Base-by-base conservation (phyloP, 2,113 vertebrate species). In the Glareola pratincola region DNA sequence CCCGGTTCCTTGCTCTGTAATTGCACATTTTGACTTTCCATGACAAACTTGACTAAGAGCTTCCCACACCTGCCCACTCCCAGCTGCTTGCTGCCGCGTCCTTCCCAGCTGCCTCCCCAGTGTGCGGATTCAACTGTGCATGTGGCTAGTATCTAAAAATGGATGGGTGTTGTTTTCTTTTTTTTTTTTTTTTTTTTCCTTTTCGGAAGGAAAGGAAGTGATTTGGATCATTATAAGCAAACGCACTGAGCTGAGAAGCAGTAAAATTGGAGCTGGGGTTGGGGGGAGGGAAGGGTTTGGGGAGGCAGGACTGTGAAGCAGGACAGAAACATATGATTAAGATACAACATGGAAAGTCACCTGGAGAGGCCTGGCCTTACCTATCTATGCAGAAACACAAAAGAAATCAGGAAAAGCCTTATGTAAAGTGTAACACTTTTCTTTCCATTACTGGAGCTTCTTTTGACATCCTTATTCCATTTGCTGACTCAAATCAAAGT, bases 31-130 rank as follows among this genome's bases (percentile, higher is more conserved):
- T 43, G 53, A 71, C 89, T 96, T 96, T 87, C 80, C 77, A 75
- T 8, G 62, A 64, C 77, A 94, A 90, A 91, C 69, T 69, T 92
- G 86, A 91, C 86, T 77, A 94, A 92, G 81, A 93, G 24, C 77
- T 94, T 97, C 95, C 94, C 51, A 91, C 90, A 94, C 77, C 80
- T 93, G 77, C 95, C 91, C 77, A 67, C 73, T 89, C 60, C 39
- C 86, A 95, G 86, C 76, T 96, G 91, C 68, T 63, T 30, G 1
- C 39, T 89, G n/a, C 76, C 36, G 10, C 6, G 3, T 82, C 88
- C 94, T 95, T 76, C 91, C 53, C 63, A 91, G 76, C 57, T 95
- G 84, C 69, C 60, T 94, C 23, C 69, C 85, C 69, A 82, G 20
- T 3, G 21, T 54, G 56, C 19, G 78, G 48, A 92, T 85, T 82